Percentiles rank a stretch among this genome's conserved stretches.
phyloP scores from a whole-genome alignment of 2,888 invertebrate species.

The Hirtodrosophila cameraria region DNA sequence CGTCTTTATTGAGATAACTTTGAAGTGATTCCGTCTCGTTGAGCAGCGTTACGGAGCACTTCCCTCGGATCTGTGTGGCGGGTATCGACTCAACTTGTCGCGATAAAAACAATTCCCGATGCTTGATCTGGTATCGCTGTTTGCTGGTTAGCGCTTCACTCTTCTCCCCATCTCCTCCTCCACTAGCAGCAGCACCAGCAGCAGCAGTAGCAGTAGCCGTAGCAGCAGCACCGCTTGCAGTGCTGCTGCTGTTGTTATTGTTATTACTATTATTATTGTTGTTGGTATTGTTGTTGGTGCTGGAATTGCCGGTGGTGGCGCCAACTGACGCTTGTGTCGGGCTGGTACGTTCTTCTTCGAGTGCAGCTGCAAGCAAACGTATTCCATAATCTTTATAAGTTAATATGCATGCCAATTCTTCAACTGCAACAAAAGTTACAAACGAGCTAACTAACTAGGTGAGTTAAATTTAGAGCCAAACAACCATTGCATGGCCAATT shows the following conservation, averaged over 20 bases:
- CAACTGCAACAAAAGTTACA: background rate
- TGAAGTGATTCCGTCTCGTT: slow-evolving; percentile 99
- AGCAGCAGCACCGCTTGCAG: slow-evolving; percentile 64
- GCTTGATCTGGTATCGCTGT: slow-evolving; percentile 97
- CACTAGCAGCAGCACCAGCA: slow-evolving; percentile 80
- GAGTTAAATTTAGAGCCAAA: slow-evolving; percentile 36
- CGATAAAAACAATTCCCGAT: slow-evolving; percentile 98
- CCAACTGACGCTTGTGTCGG: slow-evolving; percentile 79
- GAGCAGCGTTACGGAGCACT: slow-evolving; percentile 99
- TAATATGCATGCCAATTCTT: background rate
- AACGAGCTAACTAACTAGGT: slow-evolving; percentile 22
- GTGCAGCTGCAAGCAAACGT: slow-evolving; percentile 85
- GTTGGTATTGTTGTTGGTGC: slow-evolving; percentile 44
- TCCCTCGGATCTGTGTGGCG: slow-evolving; percentile 99
- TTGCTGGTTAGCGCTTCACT: slow-evolving; percentile 90
- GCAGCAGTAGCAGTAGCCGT: slow-evolving; percentile 17
- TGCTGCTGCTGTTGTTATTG: slow-evolving; percentile 19
- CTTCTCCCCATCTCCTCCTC: slow-evolving; percentile 53
- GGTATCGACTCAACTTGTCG: slow-evolving; percentile 99
- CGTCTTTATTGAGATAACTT: slow-evolving; percentile 98
- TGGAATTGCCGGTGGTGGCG: slow-evolving; percentile 56
- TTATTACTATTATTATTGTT: slow-evolving; percentile 41
- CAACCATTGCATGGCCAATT: slow-evolving; percentile 40
- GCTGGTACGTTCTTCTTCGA: slow-evolving; percentile 87
- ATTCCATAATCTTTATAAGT: slow-evolving; percentile 5